phyloP scores from a whole-genome alignment of 30 jellyfish, hydroid and myxozoan genomes.

The Chrysaora quinquecirrha region DNA sequence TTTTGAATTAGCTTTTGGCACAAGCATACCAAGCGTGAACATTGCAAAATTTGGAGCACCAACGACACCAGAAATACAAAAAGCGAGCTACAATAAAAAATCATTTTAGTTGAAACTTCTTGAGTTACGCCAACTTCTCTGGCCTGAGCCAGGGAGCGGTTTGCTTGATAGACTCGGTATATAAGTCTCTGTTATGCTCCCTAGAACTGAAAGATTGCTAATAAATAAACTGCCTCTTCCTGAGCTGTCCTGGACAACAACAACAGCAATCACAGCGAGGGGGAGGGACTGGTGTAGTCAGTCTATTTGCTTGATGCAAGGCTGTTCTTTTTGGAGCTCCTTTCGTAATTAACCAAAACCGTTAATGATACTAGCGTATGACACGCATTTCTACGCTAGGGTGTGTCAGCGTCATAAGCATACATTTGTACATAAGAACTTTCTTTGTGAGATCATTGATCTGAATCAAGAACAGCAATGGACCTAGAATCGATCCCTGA shows the following conservation, averaged over 20 bases:
- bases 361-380: background rate
- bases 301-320: background rate
- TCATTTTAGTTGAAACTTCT: background rate
- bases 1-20: slow-evolving; percentile 49
- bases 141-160: background rate
- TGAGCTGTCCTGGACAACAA: too few species aligned
- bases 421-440: too few species aligned
- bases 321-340: background rate
- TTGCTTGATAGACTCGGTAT: too few species aligned
- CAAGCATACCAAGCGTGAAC: slow-evolving; percentile 62
- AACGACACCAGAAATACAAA: slow-evolving; percentile 50
- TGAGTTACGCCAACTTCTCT: background rate
- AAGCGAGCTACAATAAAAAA: slow-evolving; percentile 43
- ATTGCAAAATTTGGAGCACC: slow-evolving; percentile 68
- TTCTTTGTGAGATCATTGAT: too few species aligned
- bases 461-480: too few species aligned
- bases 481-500: too few species aligned
- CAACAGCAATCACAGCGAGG: too few species aligned
- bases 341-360: background rate
- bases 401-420: background rate
- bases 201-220: too few species aligned
- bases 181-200: too few species aligned
- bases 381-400: background rate
- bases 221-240: too few species aligned
- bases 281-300: too few species aligned